A percentile compares a stretch with the other conserved stretches of the same genome.
Evolutionary conservation across 53 echinoderm and acorn worm genomes (phyloP).

Genomic region (Arbacia lixula): DNA sequence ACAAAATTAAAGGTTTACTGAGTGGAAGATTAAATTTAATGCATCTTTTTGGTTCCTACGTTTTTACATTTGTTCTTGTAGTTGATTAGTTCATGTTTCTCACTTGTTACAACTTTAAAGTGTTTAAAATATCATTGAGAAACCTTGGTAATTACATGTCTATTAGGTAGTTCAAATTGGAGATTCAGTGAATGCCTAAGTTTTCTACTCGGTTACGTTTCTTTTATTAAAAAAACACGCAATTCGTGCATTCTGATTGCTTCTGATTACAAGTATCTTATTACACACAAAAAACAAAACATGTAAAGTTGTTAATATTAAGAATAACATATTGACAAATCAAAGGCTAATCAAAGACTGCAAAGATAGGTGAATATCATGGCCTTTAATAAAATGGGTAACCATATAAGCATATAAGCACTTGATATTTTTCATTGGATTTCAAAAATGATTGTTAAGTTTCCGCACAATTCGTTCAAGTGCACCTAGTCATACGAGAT

Average conservation of each 20-base stretch:
- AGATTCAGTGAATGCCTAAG: conserved; percentile 23
- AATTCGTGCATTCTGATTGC: conserved; percentile 26
- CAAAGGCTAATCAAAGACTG: conserved; percentile 23
- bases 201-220: conserved; percentile 23
- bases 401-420: conserved; percentile 21
- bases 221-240: conserved; percentile 26
- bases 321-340: conserved; percentile 22
- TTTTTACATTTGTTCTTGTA: conserved; percentile 21
- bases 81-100: conserved; percentile 21
- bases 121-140: conserved; percentile 23
- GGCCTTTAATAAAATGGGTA: conserved; percentile 26
- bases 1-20: conserved; percentile 18
- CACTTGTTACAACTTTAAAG: conserved; percentile 26
- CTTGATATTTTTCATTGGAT: conserved; percentile 28
- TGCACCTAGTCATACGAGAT: conserved; percentile 24
- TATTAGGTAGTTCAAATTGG: conserved; percentile 22
- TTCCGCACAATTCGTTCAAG: conserved; percentile 32
- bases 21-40: conserved; percentile 15
- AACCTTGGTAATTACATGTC: conserved; percentile 8
- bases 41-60: conserved; percentile 26
- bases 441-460: conserved; percentile 31
- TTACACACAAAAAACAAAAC: conserved; percentile 26
- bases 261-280: conserved; percentile 20
- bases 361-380: conserved; percentile 23
- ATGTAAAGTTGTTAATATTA: conserved; percentile 17